These are phyloP conservation scores for Slavum lentiscoides DNA, from an alignment of 2,888 invertebrate species.

Conservation along the genomic window DNA sequence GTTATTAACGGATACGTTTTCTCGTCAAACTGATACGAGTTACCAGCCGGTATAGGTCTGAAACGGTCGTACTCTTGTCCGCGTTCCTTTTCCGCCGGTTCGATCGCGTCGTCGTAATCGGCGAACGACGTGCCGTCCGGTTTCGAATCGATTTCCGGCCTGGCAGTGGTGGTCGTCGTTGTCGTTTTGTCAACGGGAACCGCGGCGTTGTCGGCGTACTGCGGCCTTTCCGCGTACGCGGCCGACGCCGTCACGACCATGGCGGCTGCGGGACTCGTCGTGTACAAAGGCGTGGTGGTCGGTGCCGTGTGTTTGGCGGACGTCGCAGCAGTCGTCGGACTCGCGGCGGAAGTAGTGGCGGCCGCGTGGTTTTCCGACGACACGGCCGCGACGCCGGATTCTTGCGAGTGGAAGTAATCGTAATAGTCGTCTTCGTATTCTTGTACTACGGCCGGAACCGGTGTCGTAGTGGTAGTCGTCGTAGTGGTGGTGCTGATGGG, in stretches of 20 bases:
- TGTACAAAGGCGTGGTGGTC: background rate
- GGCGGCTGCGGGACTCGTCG: no score
- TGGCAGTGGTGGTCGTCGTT: constrained; percentile 37
- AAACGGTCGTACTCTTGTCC: background rate
- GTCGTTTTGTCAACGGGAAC: constrained; percentile 53
- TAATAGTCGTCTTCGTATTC: constrained; percentile 43
- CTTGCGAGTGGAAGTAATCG: constrained; percentile 55
- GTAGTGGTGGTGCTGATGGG: constrained; percentile 57
- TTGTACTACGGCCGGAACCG: constrained; percentile 58
- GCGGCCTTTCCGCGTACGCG: no score
- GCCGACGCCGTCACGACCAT: no score
- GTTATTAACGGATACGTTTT: constrained; percentile 43
- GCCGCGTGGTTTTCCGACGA: background rate
- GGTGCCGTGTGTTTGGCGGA: background rate
- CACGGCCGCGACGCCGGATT: constrained; percentile 9
- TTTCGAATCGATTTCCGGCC: constrained; percentile 51
- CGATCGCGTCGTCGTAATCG: constrained; percentile 32
- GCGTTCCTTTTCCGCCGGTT: background rate
- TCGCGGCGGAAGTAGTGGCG: constrained; percentile 50
- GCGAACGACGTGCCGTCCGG: constrained; percentile 36
- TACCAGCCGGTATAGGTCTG: background rate
- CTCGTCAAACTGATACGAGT: constrained; percentile 23
- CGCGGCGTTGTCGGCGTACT: no score
- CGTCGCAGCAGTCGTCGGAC: background rate
- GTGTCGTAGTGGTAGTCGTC: constrained; percentile 60